Evolutionary conservation across 2,797 vertebrate species (phyloP), one percentile per base, ranked within the genome.

Genomic region (Enoplosus armatus): DNA sequence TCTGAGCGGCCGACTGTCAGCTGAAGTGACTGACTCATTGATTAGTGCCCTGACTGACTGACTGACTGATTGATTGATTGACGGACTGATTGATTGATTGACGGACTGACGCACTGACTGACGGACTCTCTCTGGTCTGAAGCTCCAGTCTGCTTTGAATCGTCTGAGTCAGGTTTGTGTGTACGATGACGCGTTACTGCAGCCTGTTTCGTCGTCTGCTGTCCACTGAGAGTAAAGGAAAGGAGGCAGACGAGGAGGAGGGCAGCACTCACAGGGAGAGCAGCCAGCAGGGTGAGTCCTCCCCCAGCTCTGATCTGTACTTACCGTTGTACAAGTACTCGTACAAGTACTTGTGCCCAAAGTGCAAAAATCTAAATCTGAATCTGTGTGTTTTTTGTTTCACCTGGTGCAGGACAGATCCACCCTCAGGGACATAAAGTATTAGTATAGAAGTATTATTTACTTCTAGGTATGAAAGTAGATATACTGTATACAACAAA

Each of bases 151-250:
- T 16, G 10, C 26, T 0, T 18, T 31, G 27, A 55, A 20, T 50
- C 35, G 47, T 5, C 24, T 55, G 53, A 63, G 8, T 54, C 59
- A 5, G 65, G 8, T 27, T 1, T 26, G 0, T 33, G 24, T 10
- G 24, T 1, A 27, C 24, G 0, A 92, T 92, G 91, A 90, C 81
- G 29, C 87, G 84, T 0, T 92, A 88, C 77, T 76, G 86, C 74
- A 65, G 84, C 70, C 83, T 88, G 62, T 50, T 91, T 2, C 77
- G 75, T 0, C 84, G 75, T 10, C 84, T 90, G 74, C 77, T 91
- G 72, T 83, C 75, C 11, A 53, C 76, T 0, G 83, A 82, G 8
- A 77, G 77, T 8, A 85, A 83, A 68, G 75, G 59, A 6, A 55
- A 79, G 50, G 81, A 67, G 83, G 85, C 35, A 0, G 81, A 70